phyloP scores from a whole-genome alignment of 2,113 vertebrate species.

The Burhinus bistriatus region DNA sequence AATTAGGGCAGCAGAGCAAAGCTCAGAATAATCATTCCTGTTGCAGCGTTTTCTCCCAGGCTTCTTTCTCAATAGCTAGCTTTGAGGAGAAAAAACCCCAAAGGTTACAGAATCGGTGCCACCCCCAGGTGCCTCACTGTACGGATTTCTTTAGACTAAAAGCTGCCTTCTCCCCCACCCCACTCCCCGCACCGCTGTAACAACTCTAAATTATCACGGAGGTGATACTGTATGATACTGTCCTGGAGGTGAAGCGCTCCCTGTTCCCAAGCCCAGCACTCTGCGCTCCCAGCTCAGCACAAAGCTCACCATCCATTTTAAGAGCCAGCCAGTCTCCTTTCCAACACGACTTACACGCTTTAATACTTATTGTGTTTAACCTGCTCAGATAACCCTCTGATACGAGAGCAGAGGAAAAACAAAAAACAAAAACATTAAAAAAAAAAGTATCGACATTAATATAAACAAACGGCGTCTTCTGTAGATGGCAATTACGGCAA shows the following conservation, averaged over 20 bases:
- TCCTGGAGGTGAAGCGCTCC: not conserved
- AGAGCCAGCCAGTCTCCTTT: not conserved
- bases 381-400: not conserved
- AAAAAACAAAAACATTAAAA: no score
- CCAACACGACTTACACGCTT: not conserved
- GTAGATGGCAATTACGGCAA: slow-evolving; percentile 15
- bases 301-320: slow-evolving; percentile 47
- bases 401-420: not conserved
- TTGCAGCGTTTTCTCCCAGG: not conserved
- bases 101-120: not conserved
- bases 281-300: not conserved
- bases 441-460: not conserved
- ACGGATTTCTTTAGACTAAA: not conserved
- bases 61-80: not conserved
- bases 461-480: slow-evolving; percentile 41
- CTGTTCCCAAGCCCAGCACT: not conserved
- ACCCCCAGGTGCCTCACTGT: not conserved
- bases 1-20: not conserved
- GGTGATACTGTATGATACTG: not conserved
- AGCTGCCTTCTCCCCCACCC: not conserved
- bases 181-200: fast-evolving
- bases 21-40: not conserved
- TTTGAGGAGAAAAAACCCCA: not conserved
- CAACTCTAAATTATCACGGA: not conserved
- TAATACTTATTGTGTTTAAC: not conserved